Base-by-base conservation (phyloP, 1,140 invertebrate species). In the Leucophenga varia region DNA sequence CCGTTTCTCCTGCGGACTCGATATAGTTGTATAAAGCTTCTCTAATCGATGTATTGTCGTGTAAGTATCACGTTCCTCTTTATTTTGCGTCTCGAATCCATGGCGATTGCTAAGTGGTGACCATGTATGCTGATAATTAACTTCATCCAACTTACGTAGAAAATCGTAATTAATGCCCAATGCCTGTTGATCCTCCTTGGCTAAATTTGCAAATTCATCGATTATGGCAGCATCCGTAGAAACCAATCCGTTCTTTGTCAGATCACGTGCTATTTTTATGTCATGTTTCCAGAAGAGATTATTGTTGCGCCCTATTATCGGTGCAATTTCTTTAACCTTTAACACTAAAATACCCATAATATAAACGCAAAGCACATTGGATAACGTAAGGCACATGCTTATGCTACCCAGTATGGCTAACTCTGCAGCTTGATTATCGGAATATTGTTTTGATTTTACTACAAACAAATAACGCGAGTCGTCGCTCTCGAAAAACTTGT, bases 271-370 rank as follows among this genome's bases (percentile, higher is more conserved):
- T 50, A 85, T 77, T 76, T 84, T 80, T 21, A 88, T 79, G 61
- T 87, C 86, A 47, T 83, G 77, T 54, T 80, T 82, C 84, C 86
- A 88, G 61, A 88, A 88, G 41, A 78, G 70, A n/a, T 78, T 72
- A 55, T 81, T 76, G 16, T 76, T 72, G 14, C 59, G 54, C 0
- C 55, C 63, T 10, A 79, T 79, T 2, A 80, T 77, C 2, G 88
- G 86, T 20, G 84, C 84, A 7, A 89, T 86, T 79, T 89, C 85
- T 74, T 90, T 90, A 52, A 88, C 84, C 78, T 87, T 88, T 16
- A 89, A 78, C 32, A 89, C 80, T 16, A 85, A 49, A 18, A 88
- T 79, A 4, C 84, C 86, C 57, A 84, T 81, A 9, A 86, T 37
- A 56, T 88, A 82, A 44, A 90, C 87, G 58, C 85, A 86, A 12